Base-by-base conservation (phyloP, 2,888 invertebrate genomes). In the Palloptera scutellata region DNA sequence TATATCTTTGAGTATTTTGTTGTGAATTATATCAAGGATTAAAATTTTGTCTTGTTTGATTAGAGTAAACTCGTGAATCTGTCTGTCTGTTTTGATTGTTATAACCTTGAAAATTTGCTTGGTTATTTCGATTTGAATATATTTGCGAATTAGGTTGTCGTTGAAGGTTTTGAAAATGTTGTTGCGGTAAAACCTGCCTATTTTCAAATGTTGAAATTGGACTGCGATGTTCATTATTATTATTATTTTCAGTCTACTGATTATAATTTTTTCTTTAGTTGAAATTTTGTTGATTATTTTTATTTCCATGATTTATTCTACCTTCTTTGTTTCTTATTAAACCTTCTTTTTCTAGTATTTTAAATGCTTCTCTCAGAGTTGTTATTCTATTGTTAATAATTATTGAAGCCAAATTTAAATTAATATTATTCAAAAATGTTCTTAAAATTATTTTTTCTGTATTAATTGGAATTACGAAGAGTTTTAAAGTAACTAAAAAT, bases 341-440 rank as follows among this genome's bases (percentile, higher is more conserved):
- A 4, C 59, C 53, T 9, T 63, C 12, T 11, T 4, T 45, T 63
- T 63, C 59, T 13, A 67, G 45, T 19, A 40, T 19, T 13, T 20
- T 42, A 48, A 57, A 63, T 30, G 30, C 30, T 4, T 30, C 30
- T 6, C 3, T 30, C 30, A 30, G 30, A 30, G 2, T 30, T 30
- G 30, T 30, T 30, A 30, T 30, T 30, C 6, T 30, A 30, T 17
- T 63, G 13, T 58, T 67, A 0, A 62, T 1, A 4, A 63, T 19
- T 20, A 63, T n/a, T n/a, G 57, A 67, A 15, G 60, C 43, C 52
- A 61, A 45, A 53, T 61, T 69, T 57, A 65, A 55, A 61, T 72
- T 64, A 48, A 72, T 72, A 58, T 72, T 71, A 59, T 69, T 72
- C 6, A 61, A n/a, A 48, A 60, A 72, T 69, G 70, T 71, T 61